These are phyloP conservation scores for Scaptomyza parva DNA, from an alignment of 2,888 invertebrate species.

Conservation along the genomic window DNA sequence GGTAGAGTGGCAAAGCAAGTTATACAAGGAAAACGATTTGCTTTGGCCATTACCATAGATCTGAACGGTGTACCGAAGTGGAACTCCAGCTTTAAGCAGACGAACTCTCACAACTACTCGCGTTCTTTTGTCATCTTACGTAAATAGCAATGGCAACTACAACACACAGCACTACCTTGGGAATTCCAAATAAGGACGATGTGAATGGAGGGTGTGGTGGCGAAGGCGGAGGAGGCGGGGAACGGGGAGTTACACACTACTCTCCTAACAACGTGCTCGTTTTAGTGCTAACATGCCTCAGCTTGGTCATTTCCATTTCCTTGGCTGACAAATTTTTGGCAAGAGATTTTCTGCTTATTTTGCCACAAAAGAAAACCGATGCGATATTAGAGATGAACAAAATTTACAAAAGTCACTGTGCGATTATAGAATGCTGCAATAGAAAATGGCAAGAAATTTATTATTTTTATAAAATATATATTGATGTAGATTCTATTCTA, in stretches of 20 bases:
- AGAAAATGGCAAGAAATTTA: not conserved
- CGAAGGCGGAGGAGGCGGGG: not conserved
- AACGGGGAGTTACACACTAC: not conserved
- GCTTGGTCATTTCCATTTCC: constrained; percentile 76
- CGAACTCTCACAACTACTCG: constrained; percentile 25
- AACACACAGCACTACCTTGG: constrained; percentile 5
- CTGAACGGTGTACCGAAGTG: constrained; percentile 50
- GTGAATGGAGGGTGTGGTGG: not conserved
- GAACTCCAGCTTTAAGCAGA: constrained; percentile 40
- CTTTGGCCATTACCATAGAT: constrained; percentile 73
- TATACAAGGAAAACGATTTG: constrained; percentile 63
- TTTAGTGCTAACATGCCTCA: constrained; percentile 51
- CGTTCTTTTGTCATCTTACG: constrained; percentile 65
- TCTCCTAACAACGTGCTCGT: constrained; percentile 10
- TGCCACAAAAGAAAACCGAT: constrained; percentile 68
- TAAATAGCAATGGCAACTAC: constrained; percentile 51
- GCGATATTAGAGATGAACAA: constrained; percentile 35
- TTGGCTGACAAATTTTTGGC: constrained; percentile 81
- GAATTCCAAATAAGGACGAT: not conserved
- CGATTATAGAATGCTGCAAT: not conserved
- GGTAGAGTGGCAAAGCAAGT: constrained; percentile 49
- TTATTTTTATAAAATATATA: too few relatives aligned
- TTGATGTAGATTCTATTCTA: too few relatives aligned
- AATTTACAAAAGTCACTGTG: constrained; percentile 19
- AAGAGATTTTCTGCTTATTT: constrained; percentile 83